A percentile compares a stretch with the other conserved stretches of the same genome.
Evolutionary conservation across 2,113 vertebrate genomes (phyloP).

Genomic region (Gymnorhina tibicen): DNA sequence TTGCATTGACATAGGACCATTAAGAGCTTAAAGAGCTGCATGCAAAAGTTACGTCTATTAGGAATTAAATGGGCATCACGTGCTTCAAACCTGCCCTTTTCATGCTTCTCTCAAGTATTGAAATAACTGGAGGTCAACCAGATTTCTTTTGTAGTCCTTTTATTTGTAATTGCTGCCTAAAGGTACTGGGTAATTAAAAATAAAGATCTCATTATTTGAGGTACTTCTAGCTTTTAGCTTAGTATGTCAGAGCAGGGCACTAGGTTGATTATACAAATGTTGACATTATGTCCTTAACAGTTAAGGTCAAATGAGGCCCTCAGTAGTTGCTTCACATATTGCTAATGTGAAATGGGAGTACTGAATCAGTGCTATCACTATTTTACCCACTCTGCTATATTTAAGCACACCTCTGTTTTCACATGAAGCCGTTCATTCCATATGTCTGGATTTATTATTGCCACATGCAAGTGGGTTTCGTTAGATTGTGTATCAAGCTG

Average conservation of each 20-base stretch:
- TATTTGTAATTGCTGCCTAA: slow-evolving; percentile 17
- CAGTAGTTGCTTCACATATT: not conserved
- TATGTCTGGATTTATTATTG: not conserved
- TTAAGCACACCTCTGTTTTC: not conserved
- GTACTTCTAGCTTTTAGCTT: slow-evolving; percentile 13
- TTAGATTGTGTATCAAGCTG: not conserved
- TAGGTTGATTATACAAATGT: not conserved
- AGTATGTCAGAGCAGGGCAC: not conserved
- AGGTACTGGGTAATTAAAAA: slow-evolving; percentile 13
- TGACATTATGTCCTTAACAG: not conserved
- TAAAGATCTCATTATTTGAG: slow-evolving; percentile 29
- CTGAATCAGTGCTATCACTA: not conserved
- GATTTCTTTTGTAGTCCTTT: not conserved
- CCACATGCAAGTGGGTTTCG: not conserved
- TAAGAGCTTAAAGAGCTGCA: not conserved
- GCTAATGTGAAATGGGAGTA: not conserved
- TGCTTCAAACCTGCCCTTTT: not conserved
- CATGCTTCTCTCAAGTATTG: not conserved
- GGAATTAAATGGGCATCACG: not conserved
- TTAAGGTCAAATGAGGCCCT: not conserved
- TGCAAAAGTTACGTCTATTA: not conserved
- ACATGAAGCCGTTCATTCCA: fast-evolving
- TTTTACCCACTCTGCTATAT: not conserved
- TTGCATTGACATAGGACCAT: not conserved
- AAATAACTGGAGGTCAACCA: slow-evolving; percentile 4